A percentile compares a stretch with the other conserved stretches of the same genome.
These are phyloP conservation scores for Pseudopodoces humilis DNA, from an alignment of 2,113 vertebrate species.

Conservation along the genomic window DNA sequence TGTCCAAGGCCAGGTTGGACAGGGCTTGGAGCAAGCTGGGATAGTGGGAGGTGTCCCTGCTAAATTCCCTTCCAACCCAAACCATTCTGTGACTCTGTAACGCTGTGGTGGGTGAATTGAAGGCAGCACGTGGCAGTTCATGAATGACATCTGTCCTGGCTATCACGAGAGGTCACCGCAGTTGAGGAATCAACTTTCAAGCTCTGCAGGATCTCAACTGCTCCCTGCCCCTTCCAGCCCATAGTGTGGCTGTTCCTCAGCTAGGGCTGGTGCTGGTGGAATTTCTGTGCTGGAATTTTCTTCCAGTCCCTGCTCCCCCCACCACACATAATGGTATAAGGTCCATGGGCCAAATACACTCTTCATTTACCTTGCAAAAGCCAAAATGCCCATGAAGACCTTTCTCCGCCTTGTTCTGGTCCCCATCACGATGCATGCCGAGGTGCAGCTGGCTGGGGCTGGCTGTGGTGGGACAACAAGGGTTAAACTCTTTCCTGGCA, in stretches of 20 bases:
- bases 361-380: neutral
- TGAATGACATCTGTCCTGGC: neutral
- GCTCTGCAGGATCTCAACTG: neutral
- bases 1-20: neutral
- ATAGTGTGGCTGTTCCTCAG: neutral
- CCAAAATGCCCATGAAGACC: neutral
- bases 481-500: slow-evolving; percentile 28
- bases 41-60: neutral
- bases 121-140: accelerated
- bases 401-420: neutral
- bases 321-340: neutral
- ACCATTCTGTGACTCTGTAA: neutral
- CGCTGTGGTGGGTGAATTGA: neutral
- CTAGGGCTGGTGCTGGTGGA: neutral
- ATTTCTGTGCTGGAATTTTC: neutral
- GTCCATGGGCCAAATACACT: neutral
- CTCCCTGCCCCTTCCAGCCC: neutral
- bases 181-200: neutral
- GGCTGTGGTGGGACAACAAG: neutral
- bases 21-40: neutral
- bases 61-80: neutral
- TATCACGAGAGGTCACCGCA: neutral
- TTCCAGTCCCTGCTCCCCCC: neutral
- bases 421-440: accelerated
- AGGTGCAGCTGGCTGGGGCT: neutral